Percentiles rank a stretch among this genome's conserved stretches.
Evolutionary conservation across 2,113 vertebrate genomes (phyloP).

Genomic region (Dicrurus megarhynchus): DNA sequence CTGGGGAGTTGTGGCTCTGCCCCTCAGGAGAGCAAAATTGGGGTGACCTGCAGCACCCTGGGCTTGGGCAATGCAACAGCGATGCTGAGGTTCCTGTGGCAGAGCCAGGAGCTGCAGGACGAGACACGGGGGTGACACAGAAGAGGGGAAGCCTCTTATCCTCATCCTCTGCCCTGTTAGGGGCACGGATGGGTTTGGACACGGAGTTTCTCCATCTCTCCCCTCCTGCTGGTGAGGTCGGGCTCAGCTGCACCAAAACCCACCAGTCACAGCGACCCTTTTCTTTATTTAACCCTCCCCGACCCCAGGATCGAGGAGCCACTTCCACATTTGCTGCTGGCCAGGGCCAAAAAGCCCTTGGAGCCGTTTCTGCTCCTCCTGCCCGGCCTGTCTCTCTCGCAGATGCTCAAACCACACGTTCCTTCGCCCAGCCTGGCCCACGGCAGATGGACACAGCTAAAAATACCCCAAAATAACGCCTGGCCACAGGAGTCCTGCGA

Average conservation of each 20-base stretch:
- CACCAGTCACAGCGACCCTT: neutral
- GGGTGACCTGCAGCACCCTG: neutral
- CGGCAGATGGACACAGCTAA: conserved; percentile 24
- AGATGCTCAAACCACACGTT: conserved; percentile 58
- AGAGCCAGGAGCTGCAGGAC: conserved; percentile 30
- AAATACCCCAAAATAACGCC: neutral
- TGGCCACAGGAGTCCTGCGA: neutral
- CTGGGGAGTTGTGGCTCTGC: neutral
- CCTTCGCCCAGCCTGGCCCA: neutral
- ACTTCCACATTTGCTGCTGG: conserved; percentile 47
- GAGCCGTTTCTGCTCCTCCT: neutral
- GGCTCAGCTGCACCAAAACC: neutral
- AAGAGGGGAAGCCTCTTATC: neutral
- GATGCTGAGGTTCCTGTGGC: conserved; percentile 46
- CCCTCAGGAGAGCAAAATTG: neutral
- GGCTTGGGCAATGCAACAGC: neutral
- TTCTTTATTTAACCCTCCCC: neutral
- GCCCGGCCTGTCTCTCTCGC: neutral
- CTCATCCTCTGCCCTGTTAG: neutral
- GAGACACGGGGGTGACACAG: neutral
- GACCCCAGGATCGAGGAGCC: neutral
- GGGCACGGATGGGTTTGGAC: neutral
- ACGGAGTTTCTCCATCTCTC: accelerated
- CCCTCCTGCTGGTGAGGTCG: accelerated
- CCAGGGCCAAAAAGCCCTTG: neutral